A percentile compares a stretch with the other conserved stretches of the same genome.
Conservation (phyloP, 2,888 invertebrate species). For the Himalopsyche anomala region DNA sequence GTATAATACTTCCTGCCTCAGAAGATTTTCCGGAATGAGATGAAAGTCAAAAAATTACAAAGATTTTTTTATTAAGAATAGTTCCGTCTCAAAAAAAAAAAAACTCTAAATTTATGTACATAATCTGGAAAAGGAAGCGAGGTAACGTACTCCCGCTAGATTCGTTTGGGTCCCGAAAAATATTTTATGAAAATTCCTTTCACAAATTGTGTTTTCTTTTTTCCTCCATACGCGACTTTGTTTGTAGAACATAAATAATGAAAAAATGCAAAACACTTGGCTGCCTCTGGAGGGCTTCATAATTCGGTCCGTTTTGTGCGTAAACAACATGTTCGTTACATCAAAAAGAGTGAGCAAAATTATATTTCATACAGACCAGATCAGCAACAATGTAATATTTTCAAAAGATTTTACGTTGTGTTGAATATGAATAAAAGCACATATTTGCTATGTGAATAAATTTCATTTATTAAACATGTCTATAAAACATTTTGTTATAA, state of each 20-base stretch:
- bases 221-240: conserved; percentile 25
- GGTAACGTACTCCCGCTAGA: conserved; percentile 41
- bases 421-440: background rate
- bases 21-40: conserved; percentile 19
- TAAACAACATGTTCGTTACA: conserved; percentile 35
- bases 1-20: background rate
- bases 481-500: too few species aligned
- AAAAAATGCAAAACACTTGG: conserved; percentile 42
- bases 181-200: conserved; percentile 42
- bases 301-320: conserved; percentile 19
- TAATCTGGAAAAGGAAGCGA: conserved; percentile 31
- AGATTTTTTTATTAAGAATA: conserved; percentile 42
- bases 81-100: conserved; percentile 34
- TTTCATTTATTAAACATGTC: too few species aligned
- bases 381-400: conserved; percentile 23
- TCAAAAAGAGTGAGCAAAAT: conserved; percentile 24
- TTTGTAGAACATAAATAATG: conserved; percentile 40
- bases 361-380: background rate
- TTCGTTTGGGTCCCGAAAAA: conserved; percentile 37
- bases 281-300: conserved; percentile 31
- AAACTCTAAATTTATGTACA: conserved; percentile 39
- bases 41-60: conserved; percentile 39
- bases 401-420: conserved; percentile 10
- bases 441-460: background rate
- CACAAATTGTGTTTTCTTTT: conserved; percentile 41